Percentiles rank a stretch among this genome's conserved stretches.
Conservation (phyloP, 1,140 invertebrate species). For the Chironomus tepperi region DNA sequence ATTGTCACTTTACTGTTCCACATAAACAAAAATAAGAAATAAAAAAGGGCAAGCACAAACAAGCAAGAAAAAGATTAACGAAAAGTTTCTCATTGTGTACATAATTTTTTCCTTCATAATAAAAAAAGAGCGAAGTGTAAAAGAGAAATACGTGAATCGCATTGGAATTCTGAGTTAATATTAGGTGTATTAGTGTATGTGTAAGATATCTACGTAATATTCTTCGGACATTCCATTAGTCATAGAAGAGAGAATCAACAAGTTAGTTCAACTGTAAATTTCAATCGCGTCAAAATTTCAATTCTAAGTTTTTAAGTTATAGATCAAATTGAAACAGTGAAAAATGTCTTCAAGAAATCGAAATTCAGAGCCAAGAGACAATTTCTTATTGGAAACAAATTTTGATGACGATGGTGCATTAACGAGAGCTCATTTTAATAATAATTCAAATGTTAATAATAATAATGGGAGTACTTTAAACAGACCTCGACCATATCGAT, state of each 20-base stretch:
- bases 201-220: neutral
- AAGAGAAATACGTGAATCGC: neutral
- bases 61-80: neutral
- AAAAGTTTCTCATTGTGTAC: neutral
- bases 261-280: neutral
- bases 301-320: neutral
- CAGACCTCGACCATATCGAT: slow-evolving; percentile 33
- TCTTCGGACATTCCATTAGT: slow-evolving; percentile 18
- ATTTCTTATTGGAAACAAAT: slow-evolving; percentile 39
- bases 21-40: neutral
- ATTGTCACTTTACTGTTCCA: neutral
- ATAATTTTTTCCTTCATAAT: neutral
- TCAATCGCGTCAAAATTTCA: neutral
- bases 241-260: slow-evolving; percentile 15
- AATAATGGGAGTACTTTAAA: slow-evolving; percentile 28
- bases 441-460: slow-evolving; percentile 29
- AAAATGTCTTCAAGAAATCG: slow-evolving; percentile 19
- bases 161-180: neutral
- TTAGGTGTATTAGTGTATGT: neutral
- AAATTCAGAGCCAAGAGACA: slow-evolving; percentile 35
- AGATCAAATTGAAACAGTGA: neutral
- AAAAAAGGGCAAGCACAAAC: neutral
- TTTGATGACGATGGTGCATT: slow-evolving; percentile 39
- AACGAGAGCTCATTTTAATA: slow-evolving; percentile 38
- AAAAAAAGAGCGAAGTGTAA: neutral